Base-by-base conservation (phyloP, 2,888 invertebrate species). In the Macaria notata region DNA sequence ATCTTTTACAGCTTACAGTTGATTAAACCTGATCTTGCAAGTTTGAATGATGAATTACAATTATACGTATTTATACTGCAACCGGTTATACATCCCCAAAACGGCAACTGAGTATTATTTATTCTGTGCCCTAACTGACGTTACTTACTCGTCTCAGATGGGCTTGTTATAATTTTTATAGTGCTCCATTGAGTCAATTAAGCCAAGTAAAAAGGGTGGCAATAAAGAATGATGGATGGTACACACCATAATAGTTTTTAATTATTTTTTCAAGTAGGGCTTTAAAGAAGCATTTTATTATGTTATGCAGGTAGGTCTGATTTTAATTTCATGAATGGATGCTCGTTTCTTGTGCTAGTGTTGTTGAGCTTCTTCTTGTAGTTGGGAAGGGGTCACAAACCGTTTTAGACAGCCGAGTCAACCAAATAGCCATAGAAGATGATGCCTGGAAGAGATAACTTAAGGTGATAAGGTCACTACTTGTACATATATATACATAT, bases 151-250 rank as follows among this genome's bases (percentile, higher is more conserved):
- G 57, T 53, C 49, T 58, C 42, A 51, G 49, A 64, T 52, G 51
- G 59, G 60, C 84, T 83, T 78, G 84, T 86, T 86, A 87, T 84
- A 81, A 83, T 76, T 79, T 75, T 80, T 82, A 81, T 74, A 73
- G 75, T 73, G 71, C 73, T 79, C 75, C 73, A 83, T 84, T 77
- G 82, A 84, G 82, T 86, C 88, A 88, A 88, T 88, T 88, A 84
- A 78, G 71, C 56, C 63, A 71, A 72, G 70, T 76, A 73, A 82
- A 58, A 83, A 83, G 78, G 86, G 81, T 82, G 19, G 78, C 74
- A 71, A 76, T 83, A 85, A 83, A 86, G 78, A 70, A 81, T 86
- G 88, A 88, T 89, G 86, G 87, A 88, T 83, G 65, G 69, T 70
- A 61, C 46, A 70, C 53, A 67, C 74, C 72, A 83, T 86, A 87